Conservation (phyloP, 2,888 invertebrate genomes). For the Dendrolimus houi region DNA sequence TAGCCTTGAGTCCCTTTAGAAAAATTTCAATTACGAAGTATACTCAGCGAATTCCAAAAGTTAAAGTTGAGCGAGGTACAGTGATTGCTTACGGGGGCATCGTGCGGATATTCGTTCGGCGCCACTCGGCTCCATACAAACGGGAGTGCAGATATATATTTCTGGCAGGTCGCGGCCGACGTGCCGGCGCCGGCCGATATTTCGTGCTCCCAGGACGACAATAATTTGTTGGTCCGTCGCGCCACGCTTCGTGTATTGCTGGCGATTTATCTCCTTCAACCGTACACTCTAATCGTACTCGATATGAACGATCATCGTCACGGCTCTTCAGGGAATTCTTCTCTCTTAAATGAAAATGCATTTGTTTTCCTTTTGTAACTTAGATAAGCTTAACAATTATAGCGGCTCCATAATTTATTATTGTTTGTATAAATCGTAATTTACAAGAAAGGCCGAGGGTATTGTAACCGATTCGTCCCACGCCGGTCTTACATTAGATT, state of each 20-base stretch:
- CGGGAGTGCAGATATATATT: slow-evolving; percentile 41
- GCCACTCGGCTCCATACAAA: slow-evolving; percentile 14
- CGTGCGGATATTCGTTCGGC: slow-evolving; percentile 15
- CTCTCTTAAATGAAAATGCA: slow-evolving; percentile 1
- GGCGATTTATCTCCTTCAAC: slow-evolving; percentile 54
- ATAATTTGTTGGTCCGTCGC: slow-evolving; percentile 69
- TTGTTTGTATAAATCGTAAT: no score
- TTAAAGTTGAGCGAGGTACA: neutral
- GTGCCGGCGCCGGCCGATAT: slow-evolving; percentile 49
- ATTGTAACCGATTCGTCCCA: no score
- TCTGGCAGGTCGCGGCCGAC: slow-evolving; percentile 41
- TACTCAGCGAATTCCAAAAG: neutral
- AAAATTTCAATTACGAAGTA: neutral
- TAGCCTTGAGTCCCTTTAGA: no score
- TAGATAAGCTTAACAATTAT: no score
- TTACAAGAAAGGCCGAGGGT: no score
- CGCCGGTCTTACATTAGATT: no score
- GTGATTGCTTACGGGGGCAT: neutral
- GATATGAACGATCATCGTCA: slow-evolving; percentile 39
- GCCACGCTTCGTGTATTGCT: slow-evolving; percentile 47
- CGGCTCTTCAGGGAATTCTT: slow-evolving; percentile 24
- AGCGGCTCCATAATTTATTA: no score
- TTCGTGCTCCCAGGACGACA: slow-evolving; percentile 63
- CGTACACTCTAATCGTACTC: slow-evolving; percentile 44
- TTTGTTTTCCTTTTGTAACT: neutral